Percentiles rank a stretch among this genome's conserved stretches.
These are phyloP conservation scores for Polyodon spathula DNA, from an alignment of 2,113 vertebrate species.

Conservation along the genomic window DNA sequence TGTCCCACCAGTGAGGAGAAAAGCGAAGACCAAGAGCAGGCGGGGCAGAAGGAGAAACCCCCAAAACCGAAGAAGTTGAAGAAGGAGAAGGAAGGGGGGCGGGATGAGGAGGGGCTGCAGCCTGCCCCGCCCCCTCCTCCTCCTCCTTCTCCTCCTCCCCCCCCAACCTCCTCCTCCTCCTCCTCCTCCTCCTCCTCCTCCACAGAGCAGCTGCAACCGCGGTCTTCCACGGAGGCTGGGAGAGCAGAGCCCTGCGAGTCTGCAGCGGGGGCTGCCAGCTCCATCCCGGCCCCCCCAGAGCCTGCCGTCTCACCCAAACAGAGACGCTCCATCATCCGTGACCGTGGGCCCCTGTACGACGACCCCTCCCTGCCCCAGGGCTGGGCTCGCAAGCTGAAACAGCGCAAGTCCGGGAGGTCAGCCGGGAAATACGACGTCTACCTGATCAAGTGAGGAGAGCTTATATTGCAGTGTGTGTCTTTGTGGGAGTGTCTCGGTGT, in stretches of 20 bases:
- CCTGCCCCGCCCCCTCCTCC: too few species aligned
- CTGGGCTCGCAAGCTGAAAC: conserved; percentile 87
- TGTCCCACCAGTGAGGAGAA: conserved; percentile 64
- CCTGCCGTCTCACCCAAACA: conserved; percentile 72
- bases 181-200: conserved; percentile 28
- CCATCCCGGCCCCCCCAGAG: conserved; percentile 51
- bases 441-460: conserved; percentile 78
- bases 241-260: conserved; percentile 55
- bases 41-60: conserved; percentile 53
- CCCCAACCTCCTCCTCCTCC: too few species aligned
- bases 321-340: conserved; percentile 83
- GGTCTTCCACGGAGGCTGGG: conserved; percentile 53
- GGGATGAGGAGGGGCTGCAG: conserved; percentile 54
- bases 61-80: too few species aligned
- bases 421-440: conserved; percentile 91
- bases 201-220: too few species aligned
- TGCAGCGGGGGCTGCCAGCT: conserved; percentile 27
- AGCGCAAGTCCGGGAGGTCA: conserved; percentile 81
- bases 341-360: conserved; percentile 82
- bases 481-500: too few species aligned
- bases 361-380: conserved; percentile 84
- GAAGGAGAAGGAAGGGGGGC: conserved; percentile 58
- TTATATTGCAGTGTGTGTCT: too few species aligned
- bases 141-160: too few species aligned
- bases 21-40: conserved; percentile 60